These are phyloP conservation scores for Cephalopholis sonnerati DNA, from an alignment of 2,113 vertebrate species.

Conservation along the genomic window DNA sequence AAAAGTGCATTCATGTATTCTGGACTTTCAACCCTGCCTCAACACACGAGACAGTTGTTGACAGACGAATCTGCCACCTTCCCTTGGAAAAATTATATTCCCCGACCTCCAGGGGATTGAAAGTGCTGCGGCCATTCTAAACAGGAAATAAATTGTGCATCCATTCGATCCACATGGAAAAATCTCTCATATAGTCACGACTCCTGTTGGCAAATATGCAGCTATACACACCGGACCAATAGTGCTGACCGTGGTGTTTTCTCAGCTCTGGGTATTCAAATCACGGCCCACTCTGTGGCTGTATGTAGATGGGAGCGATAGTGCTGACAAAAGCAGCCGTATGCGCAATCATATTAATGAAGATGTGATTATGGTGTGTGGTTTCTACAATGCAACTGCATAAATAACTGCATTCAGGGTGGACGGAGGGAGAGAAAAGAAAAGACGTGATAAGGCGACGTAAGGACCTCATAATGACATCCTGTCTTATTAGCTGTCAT, in stretches of 20 bases:
- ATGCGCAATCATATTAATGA: constrained; percentile 69
- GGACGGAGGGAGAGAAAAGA: constrained; percentile 15
- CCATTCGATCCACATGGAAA: constrained; percentile 46
- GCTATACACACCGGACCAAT: constrained; percentile 20
- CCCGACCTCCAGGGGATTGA: background rate
- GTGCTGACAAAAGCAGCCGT: constrained; percentile 75
- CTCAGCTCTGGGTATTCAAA: constrained; percentile 62
- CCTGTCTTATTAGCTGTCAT: constrained; percentile 29
- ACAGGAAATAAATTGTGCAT: constrained; percentile 45
- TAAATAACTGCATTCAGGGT: constrained; percentile 43
- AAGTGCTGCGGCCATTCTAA: constrained; percentile 14
- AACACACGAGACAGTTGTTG: background rate
- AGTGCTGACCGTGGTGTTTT: constrained; percentile 68
- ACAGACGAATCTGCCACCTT: background rate
- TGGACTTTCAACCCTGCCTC: constrained; percentile 5
- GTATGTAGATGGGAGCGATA: constrained; percentile 65
- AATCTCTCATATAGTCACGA: constrained; percentile 21
- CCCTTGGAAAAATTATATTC: background rate
- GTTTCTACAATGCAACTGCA: constrained; percentile 36
- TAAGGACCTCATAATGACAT: constrained; percentile 38
- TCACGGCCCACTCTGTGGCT: constrained; percentile 55
- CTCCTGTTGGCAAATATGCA: constrained; percentile 53
- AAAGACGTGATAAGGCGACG: constrained; percentile 30
- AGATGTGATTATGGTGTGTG: constrained; percentile 54
- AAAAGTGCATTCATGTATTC: constrained; percentile 12